Evolutionary conservation across 2,113 vertebrate species (phyloP), one percentile per base, ranked within the genome.

Genomic region (Corvus moneduloides): DNA sequence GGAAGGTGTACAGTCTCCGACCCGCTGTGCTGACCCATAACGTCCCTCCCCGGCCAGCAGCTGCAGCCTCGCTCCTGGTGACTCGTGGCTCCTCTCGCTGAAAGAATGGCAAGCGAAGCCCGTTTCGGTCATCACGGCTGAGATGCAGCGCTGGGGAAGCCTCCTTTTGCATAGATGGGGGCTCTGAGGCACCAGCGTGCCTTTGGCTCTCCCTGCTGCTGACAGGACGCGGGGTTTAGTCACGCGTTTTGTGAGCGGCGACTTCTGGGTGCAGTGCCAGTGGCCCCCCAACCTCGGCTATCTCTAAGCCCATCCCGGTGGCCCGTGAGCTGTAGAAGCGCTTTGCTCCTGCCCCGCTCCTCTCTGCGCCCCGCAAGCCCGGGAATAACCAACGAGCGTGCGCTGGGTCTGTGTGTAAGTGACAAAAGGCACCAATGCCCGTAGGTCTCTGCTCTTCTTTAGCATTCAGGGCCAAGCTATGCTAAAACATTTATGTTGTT

Each of bases 351-450:
- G 51, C 4, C 46, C 66, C 12, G 17, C 63, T 58, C 37, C n/a
- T 6, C 32, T 13, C 35, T 1, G n/a, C 12, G 33, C 46, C 39
- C 4, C 6, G 24, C 27, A 10, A 56, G 6, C 56, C 32, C 12
- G n/a, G 33, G 19, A 16, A 23, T 4, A 8, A n/a, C 37, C 41
- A 7, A 1, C 3, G 1, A 6, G 55, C 18, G 1, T 12, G 55
- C 20, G 7, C 13, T 30, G 16, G 8, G 27, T 1, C 30, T 4
- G 18, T 3, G 10, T 10, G 1, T 1, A 1, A 20, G 21, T 1
- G 35, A 30, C 11, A 15, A 28, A 33, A 46, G 26, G n/a, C 32
- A 11, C 10, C 54, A 4, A 3, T 2, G 33, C 5, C 33, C 11
- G 8, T 4, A 5, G 24, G 26, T 17, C 43, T 51, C 55, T 11